phyloP scores from a whole-genome alignment of 2,797 vertebrate genomes.

The Lepus oiostolus region DNA sequence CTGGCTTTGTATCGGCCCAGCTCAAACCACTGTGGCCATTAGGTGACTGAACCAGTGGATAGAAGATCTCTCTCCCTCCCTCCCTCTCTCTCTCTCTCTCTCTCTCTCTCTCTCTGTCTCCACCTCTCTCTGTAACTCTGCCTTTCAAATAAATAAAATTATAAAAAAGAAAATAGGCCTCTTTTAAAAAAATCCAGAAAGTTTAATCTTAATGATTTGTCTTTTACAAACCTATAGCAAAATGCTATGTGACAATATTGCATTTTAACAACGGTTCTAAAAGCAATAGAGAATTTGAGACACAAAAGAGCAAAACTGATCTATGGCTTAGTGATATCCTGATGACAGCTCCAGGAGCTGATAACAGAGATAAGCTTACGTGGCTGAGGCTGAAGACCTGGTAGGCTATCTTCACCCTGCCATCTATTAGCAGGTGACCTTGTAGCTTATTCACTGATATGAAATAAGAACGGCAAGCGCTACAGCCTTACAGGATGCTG shows the following conservation, averaged over 20 bases:
- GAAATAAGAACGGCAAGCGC: conserved; percentile 25
- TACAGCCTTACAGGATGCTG: background rate
- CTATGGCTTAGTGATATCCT: background rate
- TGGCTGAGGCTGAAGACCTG: background rate
- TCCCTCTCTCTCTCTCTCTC: too few relatives aligned
- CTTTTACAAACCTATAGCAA: background rate
- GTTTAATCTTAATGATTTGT: background rate
- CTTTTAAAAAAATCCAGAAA: background rate
- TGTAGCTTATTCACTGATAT: background rate
- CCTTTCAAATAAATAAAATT: too few relatives aligned
- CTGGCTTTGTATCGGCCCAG: too few relatives aligned
- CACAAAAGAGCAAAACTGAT: background rate
- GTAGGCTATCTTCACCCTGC: background rate
- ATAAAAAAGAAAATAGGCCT: too few relatives aligned
- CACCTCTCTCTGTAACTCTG: too few relatives aligned
- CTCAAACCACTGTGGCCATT: too few relatives aligned
- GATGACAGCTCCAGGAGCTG: background rate
- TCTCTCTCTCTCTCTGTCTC: too few relatives aligned
- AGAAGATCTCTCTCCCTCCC: too few relatives aligned
- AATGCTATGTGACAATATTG: background rate
- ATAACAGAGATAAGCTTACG: background rate
- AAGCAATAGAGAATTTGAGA: background rate
- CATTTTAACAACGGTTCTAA: conserved; percentile 10
- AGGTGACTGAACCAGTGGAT: too few relatives aligned
- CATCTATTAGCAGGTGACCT: background rate